phyloP scores from a whole-genome alignment of 2,888 invertebrate genomes.

The Cantharis rufa region DNA sequence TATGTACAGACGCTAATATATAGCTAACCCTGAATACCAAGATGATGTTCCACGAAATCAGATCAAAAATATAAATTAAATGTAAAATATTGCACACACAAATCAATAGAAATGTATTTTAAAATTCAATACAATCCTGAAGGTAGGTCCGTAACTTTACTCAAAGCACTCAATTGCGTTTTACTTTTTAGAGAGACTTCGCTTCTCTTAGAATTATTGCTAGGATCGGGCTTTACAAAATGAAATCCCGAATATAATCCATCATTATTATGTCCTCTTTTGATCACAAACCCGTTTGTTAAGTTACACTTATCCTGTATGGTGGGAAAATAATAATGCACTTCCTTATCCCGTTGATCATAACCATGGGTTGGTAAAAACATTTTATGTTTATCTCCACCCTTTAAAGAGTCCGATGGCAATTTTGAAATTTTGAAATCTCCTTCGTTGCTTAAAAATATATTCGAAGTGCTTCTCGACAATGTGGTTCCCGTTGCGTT shows the following conservation, averaged over 20 bases:
- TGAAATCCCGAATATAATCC: conserved; percentile 68
- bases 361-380: conserved; percentile 47
- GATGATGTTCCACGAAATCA: background rate
- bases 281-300: conserved; percentile 61
- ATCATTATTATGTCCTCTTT: conserved; percentile 65
- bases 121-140: conserved; percentile 68
- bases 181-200: conserved; percentile 28
- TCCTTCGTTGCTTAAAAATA: conserved; percentile 29
- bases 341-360: conserved; percentile 44
- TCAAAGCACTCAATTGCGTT: conserved; percentile 46
- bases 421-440: conserved; percentile 31
- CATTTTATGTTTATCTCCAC: conserved; percentile 51
- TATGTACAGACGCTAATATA: background rate
- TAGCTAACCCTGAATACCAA: background rate
- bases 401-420: conserved; percentile 20
- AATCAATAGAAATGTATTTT: background rate
- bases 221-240: conserved; percentile 52
- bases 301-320: conserved; percentile 57
- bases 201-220: conserved; percentile 52
- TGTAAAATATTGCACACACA: conserved; percentile 13
- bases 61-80: conserved; percentile 3
- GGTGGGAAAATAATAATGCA: conserved; percentile 55
- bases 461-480: conserved; percentile 45
- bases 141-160: conserved; percentile 74
- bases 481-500: conserved; percentile 41